A percentile compares a stretch with the other conserved stretches of the same genome.
Conservation (phyloP, 2,888 invertebrate species). For the Drosophila phalerata region DNA sequence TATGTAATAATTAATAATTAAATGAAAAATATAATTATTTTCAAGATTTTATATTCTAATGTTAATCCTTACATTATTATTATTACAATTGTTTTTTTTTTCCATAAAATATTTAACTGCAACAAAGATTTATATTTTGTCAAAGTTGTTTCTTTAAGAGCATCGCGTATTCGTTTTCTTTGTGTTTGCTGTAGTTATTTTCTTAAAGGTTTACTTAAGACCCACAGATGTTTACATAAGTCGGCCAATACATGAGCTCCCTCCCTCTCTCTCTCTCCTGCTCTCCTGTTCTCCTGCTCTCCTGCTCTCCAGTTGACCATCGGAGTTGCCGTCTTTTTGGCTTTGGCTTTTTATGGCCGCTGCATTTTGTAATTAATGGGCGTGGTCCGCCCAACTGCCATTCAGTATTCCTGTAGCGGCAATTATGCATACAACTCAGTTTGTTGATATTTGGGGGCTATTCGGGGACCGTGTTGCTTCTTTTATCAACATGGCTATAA, state of each 20-base stretch:
- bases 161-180: conserved; percentile 19
- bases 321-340: conserved; percentile 41
- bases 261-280: not conserved
- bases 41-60: too few species aligned
- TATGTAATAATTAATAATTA: too few species aligned
- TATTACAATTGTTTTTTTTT: too few species aligned
- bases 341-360: conserved; percentile 54
- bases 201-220: conserved; percentile 48
- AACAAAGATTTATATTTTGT: too few species aligned
- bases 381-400: too few species aligned
- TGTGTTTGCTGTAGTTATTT: conserved; percentile 9
- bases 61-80: too few species aligned
- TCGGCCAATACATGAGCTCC: conserved; percentile 11
- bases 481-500: conserved; percentile 45
- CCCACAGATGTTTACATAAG: conserved; percentile 31
- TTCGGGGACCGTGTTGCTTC: conserved; percentile 57
- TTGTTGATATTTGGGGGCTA: conserved; percentile 49
- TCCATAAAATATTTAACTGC: too few species aligned
- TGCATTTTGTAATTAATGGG: conserved; percentile 64
- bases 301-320: conserved; percentile 20
- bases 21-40: too few species aligned
- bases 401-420: conserved; percentile 15
- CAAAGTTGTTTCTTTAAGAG: conserved; percentile 3
- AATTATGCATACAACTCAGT: conserved; percentile 59
- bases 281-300: too few species aligned